Conservation (phyloP, 2,888 invertebrate species). For the Mythimna lalbum region DNA sequence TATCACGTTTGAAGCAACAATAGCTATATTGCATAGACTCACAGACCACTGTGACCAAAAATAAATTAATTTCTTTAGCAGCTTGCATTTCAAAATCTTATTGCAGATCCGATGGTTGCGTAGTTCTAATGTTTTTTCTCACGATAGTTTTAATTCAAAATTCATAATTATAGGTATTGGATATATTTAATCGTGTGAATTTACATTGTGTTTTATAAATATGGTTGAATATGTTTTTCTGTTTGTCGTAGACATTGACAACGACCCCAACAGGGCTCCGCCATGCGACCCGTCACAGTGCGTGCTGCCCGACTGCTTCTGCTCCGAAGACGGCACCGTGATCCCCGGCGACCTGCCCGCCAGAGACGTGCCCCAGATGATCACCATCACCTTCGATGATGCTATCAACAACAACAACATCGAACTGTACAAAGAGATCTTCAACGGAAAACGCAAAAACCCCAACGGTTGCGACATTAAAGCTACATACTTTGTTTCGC, state of each 20-base stretch:
- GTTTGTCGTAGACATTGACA: slow-evolving; percentile 94
- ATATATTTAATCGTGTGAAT: slow-evolving; percentile 26
- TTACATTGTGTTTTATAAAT: slow-evolving; percentile 7
- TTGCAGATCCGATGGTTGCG: slow-evolving; percentile 35
- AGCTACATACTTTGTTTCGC: slow-evolving; percentile 97
- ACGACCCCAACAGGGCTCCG: slow-evolving; percentile 97
- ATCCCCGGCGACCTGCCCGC: slow-evolving; percentile 96
- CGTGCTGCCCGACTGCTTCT: slow-evolving; percentile 97
- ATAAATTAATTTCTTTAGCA: slow-evolving; percentile 39
- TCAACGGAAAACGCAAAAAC: slow-evolving; percentile 96
- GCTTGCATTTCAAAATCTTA: slow-evolving; percentile 43
- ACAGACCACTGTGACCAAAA: slow-evolving; percentile 38
- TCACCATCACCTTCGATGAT: slow-evolving; percentile 98
- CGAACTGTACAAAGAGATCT: slow-evolving; percentile 97
- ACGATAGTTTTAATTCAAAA: slow-evolving; percentile 35
- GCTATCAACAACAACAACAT: slow-evolving; percentile 99
- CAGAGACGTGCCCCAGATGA: slow-evolving; percentile 98
- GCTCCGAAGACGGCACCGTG: slow-evolving; percentile 97
- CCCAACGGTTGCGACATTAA: slow-evolving; percentile 98
- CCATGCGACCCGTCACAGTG: slow-evolving; percentile 97
- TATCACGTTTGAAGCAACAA: slow-evolving; percentile 45
- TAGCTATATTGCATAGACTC: slow-evolving; percentile 37
- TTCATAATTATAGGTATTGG: slow-evolving; percentile 31
- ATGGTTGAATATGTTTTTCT: slow-evolving; percentile 26
- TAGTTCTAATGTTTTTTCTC: slow-evolving; percentile 36